phyloP scores from a whole-genome alignment of 2,113 vertebrate species.

The Phylloscopus trochiloides region DNA sequence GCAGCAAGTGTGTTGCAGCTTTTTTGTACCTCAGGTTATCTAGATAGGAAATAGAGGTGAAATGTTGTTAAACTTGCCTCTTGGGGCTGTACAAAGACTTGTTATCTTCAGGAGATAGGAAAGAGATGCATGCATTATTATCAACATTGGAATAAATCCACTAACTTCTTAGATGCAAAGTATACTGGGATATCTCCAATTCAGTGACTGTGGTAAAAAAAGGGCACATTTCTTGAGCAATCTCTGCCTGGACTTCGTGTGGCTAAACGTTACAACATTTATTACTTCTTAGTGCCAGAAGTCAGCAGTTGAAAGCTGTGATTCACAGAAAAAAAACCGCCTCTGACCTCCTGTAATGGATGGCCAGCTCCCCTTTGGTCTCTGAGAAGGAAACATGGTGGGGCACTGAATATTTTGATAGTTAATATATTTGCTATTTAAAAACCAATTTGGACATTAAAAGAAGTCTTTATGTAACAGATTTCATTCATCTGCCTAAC shows the following conservation, averaged over 20 bases:
- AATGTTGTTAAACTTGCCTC: neutral
- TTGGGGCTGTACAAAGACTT: neutral
- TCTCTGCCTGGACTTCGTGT: neutral
- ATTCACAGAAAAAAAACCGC: neutral
- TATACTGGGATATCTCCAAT: neutral
- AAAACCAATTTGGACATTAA: conserved; percentile 68
- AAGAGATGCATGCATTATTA: neutral
- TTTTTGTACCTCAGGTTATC: neutral
- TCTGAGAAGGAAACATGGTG: neutral
- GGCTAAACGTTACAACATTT: neutral
- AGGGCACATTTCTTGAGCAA: neutral
- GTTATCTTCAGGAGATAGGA: neutral
- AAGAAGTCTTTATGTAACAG: conserved; percentile 55
- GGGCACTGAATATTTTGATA: neutral
- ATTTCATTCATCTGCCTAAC: conserved; percentile 59
- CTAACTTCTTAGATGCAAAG: neutral
- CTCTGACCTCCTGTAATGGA: neutral
- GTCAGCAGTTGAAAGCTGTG: neutral
- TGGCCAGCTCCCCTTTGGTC: neutral
- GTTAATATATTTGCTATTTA: conserved; percentile 40
- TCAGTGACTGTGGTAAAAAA: neutral
- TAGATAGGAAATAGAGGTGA: neutral
- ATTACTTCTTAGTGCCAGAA: neutral
- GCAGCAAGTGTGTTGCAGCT: neutral
- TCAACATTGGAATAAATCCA: neutral